Conservation (phyloP, 2,888 invertebrate genomes). For the Phortica magna region DNA sequence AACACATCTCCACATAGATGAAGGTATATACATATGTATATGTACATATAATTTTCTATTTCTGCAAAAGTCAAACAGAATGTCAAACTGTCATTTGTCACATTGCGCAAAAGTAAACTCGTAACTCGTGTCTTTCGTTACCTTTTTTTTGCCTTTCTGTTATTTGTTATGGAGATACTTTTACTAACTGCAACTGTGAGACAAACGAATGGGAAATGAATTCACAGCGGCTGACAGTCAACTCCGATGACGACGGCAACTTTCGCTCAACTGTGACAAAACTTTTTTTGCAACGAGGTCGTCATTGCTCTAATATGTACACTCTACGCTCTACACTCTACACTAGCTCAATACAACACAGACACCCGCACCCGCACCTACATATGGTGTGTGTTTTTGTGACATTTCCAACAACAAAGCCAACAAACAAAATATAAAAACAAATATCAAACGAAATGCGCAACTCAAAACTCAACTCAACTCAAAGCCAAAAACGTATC, state of each 20-base stretch:
- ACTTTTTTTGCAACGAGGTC: neutral
- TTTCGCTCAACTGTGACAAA: conserved; percentile 17
- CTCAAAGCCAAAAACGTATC: neutral
- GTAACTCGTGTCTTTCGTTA: conserved; percentile 12
- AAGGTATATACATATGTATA: neutral
- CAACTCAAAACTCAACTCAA: neutral
- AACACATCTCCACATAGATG: neutral
- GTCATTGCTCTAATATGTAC: neutral
- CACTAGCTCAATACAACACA: too few species aligned
- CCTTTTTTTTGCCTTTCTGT: neutral
- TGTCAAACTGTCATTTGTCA: conserved; percentile 33
- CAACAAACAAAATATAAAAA: neutral
- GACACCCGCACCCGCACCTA: neutral
- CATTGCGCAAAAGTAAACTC: conserved; percentile 23
- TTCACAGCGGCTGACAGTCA: neutral
- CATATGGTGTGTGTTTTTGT: conserved; percentile 2
- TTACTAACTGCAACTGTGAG: neutral
- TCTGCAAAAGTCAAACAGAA: conserved; percentile 39
- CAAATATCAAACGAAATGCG: conserved; percentile 9
- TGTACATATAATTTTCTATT: conserved; percentile 27
- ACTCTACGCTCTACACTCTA: too few species aligned
- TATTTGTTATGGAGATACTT: neutral
- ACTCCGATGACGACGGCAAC: conserved; percentile 6
- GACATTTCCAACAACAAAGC: conserved; percentile 11
- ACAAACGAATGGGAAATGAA: conserved; percentile 24